Conservation (phyloP, 1,140 invertebrate genomes). For the Megathymus violae region DNA sequence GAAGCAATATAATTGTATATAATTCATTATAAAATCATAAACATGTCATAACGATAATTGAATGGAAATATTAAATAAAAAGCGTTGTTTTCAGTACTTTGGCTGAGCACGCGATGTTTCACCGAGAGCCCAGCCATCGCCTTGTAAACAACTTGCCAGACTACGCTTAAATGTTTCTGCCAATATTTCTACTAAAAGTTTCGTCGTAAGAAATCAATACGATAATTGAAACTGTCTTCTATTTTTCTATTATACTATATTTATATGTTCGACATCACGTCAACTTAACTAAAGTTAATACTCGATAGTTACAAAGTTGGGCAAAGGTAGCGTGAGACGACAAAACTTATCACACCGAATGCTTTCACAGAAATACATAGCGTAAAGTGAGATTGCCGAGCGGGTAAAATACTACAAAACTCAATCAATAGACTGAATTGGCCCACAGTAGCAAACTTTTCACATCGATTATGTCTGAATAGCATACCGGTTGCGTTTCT, state of each 20-base stretch:
- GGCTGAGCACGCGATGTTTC: conserved; percentile 56
- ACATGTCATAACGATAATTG: conserved; percentile 35
- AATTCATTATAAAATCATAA: conserved; percentile 12
- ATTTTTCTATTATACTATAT: neutral
- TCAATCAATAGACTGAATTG: conserved; percentile 62
- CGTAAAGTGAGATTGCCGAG: conserved; percentile 33
- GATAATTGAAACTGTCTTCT: neutral
- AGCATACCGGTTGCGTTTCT: neutral
- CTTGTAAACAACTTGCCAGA: conserved; percentile 54
- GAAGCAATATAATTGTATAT: conserved; percentile 6
- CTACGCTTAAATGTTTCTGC: conserved; percentile 42
- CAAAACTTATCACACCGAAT: conserved; percentile 34
- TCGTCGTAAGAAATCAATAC: conserved; percentile 19
- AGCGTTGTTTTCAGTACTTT: conserved; percentile 46
- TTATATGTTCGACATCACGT: neutral
- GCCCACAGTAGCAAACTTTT: conserved; percentile 41
- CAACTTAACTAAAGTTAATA: neutral
- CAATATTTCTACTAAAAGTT: conserved; percentile 41
- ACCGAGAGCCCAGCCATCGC: conserved; percentile 43
- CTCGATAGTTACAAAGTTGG: neutral
- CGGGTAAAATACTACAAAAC: conserved; percentile 40
- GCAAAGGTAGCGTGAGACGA: conserved; percentile 2
- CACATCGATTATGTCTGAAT: conserved; percentile 10
- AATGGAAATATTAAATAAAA: conserved; percentile 54
- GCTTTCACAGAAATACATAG: conserved; percentile 55